Evolutionary conservation across 2,888 invertebrate species (phyloP).

Genomic region (Drosophila phalerata): DNA sequence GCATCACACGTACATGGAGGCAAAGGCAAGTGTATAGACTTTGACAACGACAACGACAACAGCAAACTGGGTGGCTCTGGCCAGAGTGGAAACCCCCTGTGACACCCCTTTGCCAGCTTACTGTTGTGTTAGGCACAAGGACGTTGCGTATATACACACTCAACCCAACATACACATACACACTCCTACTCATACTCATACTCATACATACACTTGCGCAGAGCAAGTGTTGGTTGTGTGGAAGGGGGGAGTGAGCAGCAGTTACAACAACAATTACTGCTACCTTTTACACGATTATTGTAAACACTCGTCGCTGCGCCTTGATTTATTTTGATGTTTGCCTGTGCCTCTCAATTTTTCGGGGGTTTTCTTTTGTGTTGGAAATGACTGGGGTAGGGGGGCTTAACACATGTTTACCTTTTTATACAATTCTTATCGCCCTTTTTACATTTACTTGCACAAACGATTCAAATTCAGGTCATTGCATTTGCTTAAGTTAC

Average conservation of each 20-base stretch:
- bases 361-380: slow-evolving; percentile 6
- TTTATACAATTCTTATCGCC: slow-evolving; percentile 50
- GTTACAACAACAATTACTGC: slow-evolving; percentile 52
- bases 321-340: slow-evolving; percentile 47
- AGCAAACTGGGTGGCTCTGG: slow-evolving; percentile 64
- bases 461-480: slow-evolving; percentile 77
- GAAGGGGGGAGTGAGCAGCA: slow-evolving; percentile 1
- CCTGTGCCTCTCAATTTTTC: slow-evolving; percentile 16
- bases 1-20: slow-evolving; percentile 29
- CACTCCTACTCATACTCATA: no score
- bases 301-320: slow-evolving; percentile 73
- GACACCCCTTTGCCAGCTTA: slow-evolving; percentile 23
- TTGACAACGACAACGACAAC: slow-evolving; percentile 54
- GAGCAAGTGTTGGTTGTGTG: slow-evolving; percentile 19
- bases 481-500: slow-evolving; percentile 73
- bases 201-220: slow-evolving; percentile 62
- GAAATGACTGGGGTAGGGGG: not conserved
- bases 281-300: slow-evolving; percentile 48
- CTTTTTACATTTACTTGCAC: slow-evolving; percentile 51
- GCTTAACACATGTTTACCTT: slow-evolving; percentile 46
- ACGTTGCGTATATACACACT: slow-evolving; percentile 63
- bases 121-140: slow-evolving; percentile 79
- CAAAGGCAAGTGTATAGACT: slow-evolving; percentile 74
- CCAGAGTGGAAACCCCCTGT: not conserved
- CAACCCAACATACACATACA: slow-evolving; percentile 25